phyloP scores from a whole-genome alignment of 2,888 invertebrate species.

The Chouioia cunea region DNA sequence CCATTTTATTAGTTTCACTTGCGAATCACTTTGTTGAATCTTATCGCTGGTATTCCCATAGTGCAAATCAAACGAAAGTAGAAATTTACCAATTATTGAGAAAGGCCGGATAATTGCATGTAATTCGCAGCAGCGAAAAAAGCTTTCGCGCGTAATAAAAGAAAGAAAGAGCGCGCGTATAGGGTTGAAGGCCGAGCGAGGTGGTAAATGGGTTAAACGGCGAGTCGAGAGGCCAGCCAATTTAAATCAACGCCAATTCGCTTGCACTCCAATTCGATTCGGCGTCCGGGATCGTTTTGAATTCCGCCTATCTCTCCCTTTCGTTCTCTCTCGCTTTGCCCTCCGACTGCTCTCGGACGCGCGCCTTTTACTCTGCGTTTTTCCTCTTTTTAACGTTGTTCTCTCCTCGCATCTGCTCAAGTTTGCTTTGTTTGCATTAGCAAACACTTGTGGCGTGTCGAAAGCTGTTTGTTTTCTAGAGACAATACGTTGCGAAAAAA shows the following conservation, averaged over 20 bases:
- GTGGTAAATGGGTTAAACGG: conserved; percentile 58
- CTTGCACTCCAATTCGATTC: conserved; percentile 49
- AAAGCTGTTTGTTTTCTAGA: background rate
- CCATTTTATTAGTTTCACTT: too few relatives aligned
- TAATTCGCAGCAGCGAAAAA: background rate
- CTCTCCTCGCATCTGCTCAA: background rate
- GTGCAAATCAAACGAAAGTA: too few relatives aligned
- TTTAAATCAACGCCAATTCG: conserved; percentile 58
- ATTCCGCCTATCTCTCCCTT: conserved; percentile 34
- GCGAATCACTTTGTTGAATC: too few relatives aligned
- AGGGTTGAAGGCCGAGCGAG: conserved; percentile 20
- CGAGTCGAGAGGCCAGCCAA: conserved; percentile 54
- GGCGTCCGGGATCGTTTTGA: conserved; percentile 48
- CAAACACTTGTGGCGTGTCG: background rate
- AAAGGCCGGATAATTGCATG: too few relatives aligned
- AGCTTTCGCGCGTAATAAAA: conserved; percentile 9
- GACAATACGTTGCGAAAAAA: too few relatives aligned
- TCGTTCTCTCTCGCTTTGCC: conserved; percentile 1
- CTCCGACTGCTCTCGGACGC: background rate
- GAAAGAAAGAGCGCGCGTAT: background rate
- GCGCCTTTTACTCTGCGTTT: background rate
- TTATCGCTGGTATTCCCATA: too few relatives aligned
- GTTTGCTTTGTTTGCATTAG: background rate
- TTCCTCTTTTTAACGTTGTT: background rate
- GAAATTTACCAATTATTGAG: too few relatives aligned